Evolutionary conservation across 2,888 invertebrate genomes (phyloP), one percentile per base, ranked within the genome.

Genomic region (Endomychus coccineus): DNA sequence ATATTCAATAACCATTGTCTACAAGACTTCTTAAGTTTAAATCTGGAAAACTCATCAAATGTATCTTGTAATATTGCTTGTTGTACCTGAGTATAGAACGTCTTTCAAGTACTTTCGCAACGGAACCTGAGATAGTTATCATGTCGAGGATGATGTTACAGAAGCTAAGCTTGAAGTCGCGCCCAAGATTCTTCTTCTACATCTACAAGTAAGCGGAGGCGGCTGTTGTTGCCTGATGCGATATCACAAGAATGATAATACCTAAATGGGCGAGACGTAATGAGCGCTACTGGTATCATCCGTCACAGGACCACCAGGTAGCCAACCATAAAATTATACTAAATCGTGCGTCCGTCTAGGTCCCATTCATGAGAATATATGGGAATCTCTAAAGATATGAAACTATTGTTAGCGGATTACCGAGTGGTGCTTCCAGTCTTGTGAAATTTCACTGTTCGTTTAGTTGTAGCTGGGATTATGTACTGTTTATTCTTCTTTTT

Each of bases 221-320:
- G n/a, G n/a, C n/a, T n/a, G n/a, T n/a, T n/a, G n/a, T n/a, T n/a
- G n/a, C n/a, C n/a, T n/a, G n/a, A n/a, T n/a, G n/a, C n/a, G n/a
- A n/a, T n/a, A n/a, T n/a, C n/a, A n/a, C n/a, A 54, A 50, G 59
- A 59, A 59, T 58, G 58, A 60, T 60, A 59, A 61, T 59, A 58
- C 59, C 49, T 58, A 56, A 61, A 59, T 59, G 57, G 58, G 56
- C 54, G 53, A 58, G 60, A 56, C 57, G 55, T 58, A 24, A 57
- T 55, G 55, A 56, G 58, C 54, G 57, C 59, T 59, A 60, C 60
- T 55, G 59, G 59, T 56, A 56, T 54, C 60, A 62, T 62, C 61
- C 61, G 59, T 62, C 63, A 63, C 58, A 40, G 52, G 62, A 62
- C 63, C 62, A 63, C 63, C 64, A 61, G 61, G 61, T 61, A 62